Base-by-base conservation (phyloP, 2,797 vertebrate genomes). In the Dermochelys coriacea region DNA sequence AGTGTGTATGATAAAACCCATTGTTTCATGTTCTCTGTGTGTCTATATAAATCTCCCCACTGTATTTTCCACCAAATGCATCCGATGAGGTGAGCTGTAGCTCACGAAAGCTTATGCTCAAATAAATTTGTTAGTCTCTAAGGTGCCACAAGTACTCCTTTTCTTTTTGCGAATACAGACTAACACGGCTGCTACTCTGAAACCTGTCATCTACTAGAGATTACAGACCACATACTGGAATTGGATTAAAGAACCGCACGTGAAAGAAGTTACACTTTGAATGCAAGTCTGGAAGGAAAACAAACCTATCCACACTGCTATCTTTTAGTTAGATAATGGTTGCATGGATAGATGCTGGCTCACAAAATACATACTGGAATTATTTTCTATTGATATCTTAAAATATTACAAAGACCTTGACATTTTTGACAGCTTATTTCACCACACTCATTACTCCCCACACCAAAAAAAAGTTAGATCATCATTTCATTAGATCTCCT, bases 201-300 rank as follows among this genome's bases (percentile, higher is more conserved):
- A n/a, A n/a, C n/a, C n/a, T n/a, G n/a, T n/a, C 86, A 93, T 95
- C 82, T 92, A 79, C 82, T 87, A 84, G 37, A 64, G 21, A 55
- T 81, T 21, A 49, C 51, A 45, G 57, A 41, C 5, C 41, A 82
- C 11, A 84, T 23, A 82, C 31, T 91, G 74, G 83, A 89, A 45
- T 68, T 61, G 89, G 90, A 91, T 90, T 64, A 93, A 96, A 86
- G 31, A 74, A 50, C 50, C 80, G 12, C n/a, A 37, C 47, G 91
- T n/a, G 12, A 92, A 91, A 80, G 19, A 87, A 54, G 29, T 55
- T 82, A 51, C 3, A 29, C 27, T 83, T 59, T 54, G 31, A 81
- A 51, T 51, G 49, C 49, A 77, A 29, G 27, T 10, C 37, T 82
- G 16, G 27, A 57, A 18, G 16, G 34, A 41, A 25, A 80, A 80